A percentile compares a stretch with the other conserved stretches of the same genome.
Evolutionary conservation across 2,113 vertebrate species (phyloP).

Genomic region (Hyaena hyaena): DNA sequence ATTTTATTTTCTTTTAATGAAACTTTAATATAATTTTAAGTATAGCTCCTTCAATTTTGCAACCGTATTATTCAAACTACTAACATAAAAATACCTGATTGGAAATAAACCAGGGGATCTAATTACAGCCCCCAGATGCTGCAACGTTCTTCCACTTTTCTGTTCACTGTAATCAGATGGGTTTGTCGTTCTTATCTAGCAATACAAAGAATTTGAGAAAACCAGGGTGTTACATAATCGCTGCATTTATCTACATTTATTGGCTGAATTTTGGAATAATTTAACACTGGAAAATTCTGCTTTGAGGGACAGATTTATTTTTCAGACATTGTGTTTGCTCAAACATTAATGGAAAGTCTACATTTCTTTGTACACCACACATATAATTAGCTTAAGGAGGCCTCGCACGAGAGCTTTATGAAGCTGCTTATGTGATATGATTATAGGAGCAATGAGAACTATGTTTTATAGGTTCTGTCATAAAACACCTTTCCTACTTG

Average conservation of each 20-base stretch:
- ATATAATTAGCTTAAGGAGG: conserved; percentile 42
- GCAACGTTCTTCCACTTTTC: conserved; percentile 56
- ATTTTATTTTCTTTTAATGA: conserved; percentile 44
- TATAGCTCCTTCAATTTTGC: conserved; percentile 52
- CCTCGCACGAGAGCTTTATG: conserved; percentile 12
- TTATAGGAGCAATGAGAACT: neutral
- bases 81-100: conserved; percentile 73
- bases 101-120: conserved; percentile 74
- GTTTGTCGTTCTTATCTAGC: conserved; percentile 75
- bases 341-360: conserved; percentile 69
- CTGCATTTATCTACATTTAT: conserved; percentile 76
- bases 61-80: conserved; percentile 65
- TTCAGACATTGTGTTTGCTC: conserved; percentile 60
- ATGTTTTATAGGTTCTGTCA: neutral
- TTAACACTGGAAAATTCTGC: conserved; percentile 66
- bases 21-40: conserved; percentile 66
- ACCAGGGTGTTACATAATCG: conserved; percentile 73
- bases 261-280: conserved; percentile 63
- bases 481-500: conserved; percentile 20
- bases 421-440: conserved; percentile 50
- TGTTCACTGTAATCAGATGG: conserved; percentile 74
- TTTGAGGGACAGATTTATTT: conserved; percentile 66
- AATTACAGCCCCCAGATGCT: conserved; percentile 72
- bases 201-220: conserved; percentile 76
- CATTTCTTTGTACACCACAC: conserved; percentile 51